Percentiles rank a stretch among this genome's conserved stretches.
phyloP scores from a whole-genome alignment of 2,888 invertebrate genomes.

The Incurvaria masculella region DNA sequence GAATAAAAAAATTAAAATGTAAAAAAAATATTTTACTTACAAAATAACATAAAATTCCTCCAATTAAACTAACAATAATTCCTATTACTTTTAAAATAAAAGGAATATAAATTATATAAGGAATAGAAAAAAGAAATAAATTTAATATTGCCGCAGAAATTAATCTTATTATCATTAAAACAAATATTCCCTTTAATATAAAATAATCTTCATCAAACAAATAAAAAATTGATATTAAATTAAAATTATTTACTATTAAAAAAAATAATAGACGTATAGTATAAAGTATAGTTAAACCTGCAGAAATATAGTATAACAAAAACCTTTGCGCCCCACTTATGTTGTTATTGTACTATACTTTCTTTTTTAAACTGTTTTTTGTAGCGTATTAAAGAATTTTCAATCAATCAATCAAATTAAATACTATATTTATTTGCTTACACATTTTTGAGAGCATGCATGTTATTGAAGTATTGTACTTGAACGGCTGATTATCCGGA shows the following conservation, averaged over 20 bases:
- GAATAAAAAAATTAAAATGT: constrained; percentile 34
- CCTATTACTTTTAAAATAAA: constrained; percentile 50
- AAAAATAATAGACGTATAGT: constrained; percentile 55
- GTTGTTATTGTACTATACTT: too few relatives aligned
- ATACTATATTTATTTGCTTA: constrained; percentile 55
- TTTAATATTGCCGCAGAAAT: constrained; percentile 52
- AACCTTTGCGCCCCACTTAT: too few relatives aligned
- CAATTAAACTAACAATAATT: constrained; percentile 45
- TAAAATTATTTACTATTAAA: constrained; percentile 46
- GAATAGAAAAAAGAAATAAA: constrained; percentile 53
- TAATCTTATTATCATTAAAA: too few relatives aligned
- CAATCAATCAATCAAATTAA: too few relatives aligned
- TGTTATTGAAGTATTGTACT: too few relatives aligned
- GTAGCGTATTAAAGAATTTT: too few relatives aligned
- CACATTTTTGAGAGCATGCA: too few relatives aligned
- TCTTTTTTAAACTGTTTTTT: too few relatives aligned
- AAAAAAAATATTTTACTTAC: constrained; percentile 40
- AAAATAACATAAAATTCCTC: constrained; percentile 35
- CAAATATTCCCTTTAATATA: too few relatives aligned
- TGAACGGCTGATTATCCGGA: too few relatives aligned
- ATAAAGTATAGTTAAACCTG: constrained; percentile 57
- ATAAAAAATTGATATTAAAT: too few relatives aligned
- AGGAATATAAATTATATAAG: constrained; percentile 53
- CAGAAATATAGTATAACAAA: constrained; percentile 55
- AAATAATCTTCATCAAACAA: too few relatives aligned